Base-by-base conservation (phyloP, 2,113 vertebrate genomes). In the Amblyornis subalaris region DNA sequence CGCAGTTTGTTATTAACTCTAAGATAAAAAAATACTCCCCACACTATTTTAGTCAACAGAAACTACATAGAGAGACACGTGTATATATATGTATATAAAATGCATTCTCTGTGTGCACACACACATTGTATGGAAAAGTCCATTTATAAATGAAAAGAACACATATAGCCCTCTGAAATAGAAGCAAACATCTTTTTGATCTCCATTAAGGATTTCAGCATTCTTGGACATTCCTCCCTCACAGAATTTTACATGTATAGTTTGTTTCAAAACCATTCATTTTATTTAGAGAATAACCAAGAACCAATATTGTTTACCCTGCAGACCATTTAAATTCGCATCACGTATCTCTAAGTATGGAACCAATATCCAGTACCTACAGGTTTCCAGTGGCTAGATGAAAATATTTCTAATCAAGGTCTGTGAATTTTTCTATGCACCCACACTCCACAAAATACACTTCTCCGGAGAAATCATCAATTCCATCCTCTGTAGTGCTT, bases 21-120 rank as follows among this genome's bases (percentile, higher is more conserved):
- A 81, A 74, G 20, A 71, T 19, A 29, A 69, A 91, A 78, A 83
- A 75, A 17, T 11, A 50, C 3, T 9, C 19, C 11, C 20, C 21
- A 7, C 16, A 7, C 4, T 40, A 31, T 29, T 93, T 89, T 64
- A 69, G 15, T 54, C 29, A 84, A 53, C 16, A 83, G 62, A 62
- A 75, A 45, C 14, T 38, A 47, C 3, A 54, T 11, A 33, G 1
- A 42, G 2, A 48, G 36, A 74, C 3, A 14, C 0, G 2, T 16
- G 6, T 33, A 61, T 25, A 54, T 35, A 20, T 9, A 42, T 42
- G 5, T 42, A 13, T 42, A 42, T 10, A 38, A 38, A 61, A 35
- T 2, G 4, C 31, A 33, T 62, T 71, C 33, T 47, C 21, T 35
- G 25, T 7, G 1, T 48, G 33, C 24, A 47, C 4, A 28, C 25